Evolutionary conservation across 2,113 vertebrate species (phyloP), one percentile per base, ranked within the genome.

Genomic region (Cyprinodon brontotheroides): DNA sequence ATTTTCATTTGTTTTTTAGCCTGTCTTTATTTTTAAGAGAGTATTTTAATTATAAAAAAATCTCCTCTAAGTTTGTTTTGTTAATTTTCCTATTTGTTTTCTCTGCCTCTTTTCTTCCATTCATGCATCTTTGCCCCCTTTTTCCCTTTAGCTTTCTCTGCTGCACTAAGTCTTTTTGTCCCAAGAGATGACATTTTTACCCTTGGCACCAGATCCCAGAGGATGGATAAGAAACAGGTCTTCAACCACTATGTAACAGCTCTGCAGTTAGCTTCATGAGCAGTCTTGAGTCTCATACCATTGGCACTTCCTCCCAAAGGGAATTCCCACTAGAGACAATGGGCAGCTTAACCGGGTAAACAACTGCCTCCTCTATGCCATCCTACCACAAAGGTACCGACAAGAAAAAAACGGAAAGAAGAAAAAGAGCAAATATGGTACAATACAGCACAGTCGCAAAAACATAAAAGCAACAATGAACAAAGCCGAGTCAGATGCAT

Each of bases 341-440:
- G 87, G 87, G 77, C 86, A 92, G 86, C 88, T 92, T 92, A 94
- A 80, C 85, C 89, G 82, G 84, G 93, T 91, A 93, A 95, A 94
- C 89, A 94, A 91, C 83, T 89, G 83, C 65, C 83, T 89, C 65
- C 74, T 88, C 70, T 78, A 72, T 90, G 90, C 91, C 88, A 91
- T 88, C 70, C 73, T 81, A 64, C 77, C 76, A 91, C 87, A 91
- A 88, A 89, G 77, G 59, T 72, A 78, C 75, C 89, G 78, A 78
- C 75, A 77, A 73, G 43, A 69, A 76, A 82, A 73, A 76, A 82
- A 85, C 69, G 48, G 70, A 67, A 81, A 73, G 72, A 85, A 87
- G 78, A 86, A 29, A 29, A 29, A 84, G 85, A 70, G 83, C 79
- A 89, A 91, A 87, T 84, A 88, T 79, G 83, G 76, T 61, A 80